Percentiles rank a stretch among this genome's conserved stretches.
Evolutionary conservation across 2,888 invertebrate species (phyloP).

Genomic region (Erebia aethiops): DNA sequence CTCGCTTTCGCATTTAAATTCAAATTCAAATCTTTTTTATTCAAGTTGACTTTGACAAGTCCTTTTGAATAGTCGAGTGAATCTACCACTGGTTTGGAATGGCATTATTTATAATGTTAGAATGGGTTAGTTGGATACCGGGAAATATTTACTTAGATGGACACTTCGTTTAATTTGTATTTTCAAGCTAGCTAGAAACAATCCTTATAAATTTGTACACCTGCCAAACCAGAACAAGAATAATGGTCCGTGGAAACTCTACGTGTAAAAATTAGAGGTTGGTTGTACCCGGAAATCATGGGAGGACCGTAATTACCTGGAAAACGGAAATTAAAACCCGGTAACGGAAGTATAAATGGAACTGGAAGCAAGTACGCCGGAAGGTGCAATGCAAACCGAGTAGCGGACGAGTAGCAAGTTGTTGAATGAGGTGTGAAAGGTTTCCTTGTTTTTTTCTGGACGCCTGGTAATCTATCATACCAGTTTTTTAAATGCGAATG

Average conservation of each 20-base stretch:
- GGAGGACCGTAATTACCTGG: constrained; percentile 15
- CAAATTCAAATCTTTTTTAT: no score
- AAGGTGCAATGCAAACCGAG: constrained; percentile 4
- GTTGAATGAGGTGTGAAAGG: not conserved
- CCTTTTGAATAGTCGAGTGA: no score
- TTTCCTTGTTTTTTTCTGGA: not conserved
- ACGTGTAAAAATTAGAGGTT: constrained; percentile 5
- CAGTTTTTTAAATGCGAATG: no score
- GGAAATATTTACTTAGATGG: no score
- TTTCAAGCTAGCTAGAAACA: no score
- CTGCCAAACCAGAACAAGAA: not conserved
- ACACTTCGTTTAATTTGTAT: no score
- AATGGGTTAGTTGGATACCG: no score
- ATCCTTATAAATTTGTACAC: no score
- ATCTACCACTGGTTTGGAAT: no score
- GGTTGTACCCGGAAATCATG: constrained; percentile 6
- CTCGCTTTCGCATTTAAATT: not conserved
- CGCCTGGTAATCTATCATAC: no score
- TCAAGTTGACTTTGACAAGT: no score
- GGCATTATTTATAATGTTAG: no score
- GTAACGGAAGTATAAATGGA: constrained; percentile 19
- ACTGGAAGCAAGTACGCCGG: constrained; percentile 16
- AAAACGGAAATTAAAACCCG: constrained; percentile 18
- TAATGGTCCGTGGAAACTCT: not conserved
- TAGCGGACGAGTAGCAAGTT: not conserved